These are phyloP conservation scores for Latrodectus geometricus DNA, from an alignment of 1,140 invertebrate genomes.

Conservation along the genomic window DNA sequence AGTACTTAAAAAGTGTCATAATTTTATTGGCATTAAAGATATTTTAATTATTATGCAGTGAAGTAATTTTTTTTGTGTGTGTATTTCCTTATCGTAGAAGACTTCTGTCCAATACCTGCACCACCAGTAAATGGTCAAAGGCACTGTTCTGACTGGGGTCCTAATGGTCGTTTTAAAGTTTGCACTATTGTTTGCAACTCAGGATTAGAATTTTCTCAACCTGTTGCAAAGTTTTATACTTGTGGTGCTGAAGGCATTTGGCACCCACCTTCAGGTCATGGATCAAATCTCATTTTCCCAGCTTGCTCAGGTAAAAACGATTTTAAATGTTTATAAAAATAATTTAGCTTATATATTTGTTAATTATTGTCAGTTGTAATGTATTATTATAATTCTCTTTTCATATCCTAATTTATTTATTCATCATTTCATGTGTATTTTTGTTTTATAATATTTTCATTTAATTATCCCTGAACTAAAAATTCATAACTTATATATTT, in stretches of 20 bases:
- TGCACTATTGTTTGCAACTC: constrained; percentile 86
- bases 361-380: too few relatives aligned
- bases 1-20: constrained; percentile 69
- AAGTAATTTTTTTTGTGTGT: constrained; percentile 64
- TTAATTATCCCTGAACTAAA: too few relatives aligned
- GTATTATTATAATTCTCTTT: too few relatives aligned
- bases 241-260: constrained; percentile 97
- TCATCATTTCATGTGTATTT: too few relatives aligned
- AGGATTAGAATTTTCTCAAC: constrained; percentile 88
- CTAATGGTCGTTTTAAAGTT: constrained; percentile 78
- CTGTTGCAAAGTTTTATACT: constrained; percentile 93
- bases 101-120: constrained; percentile 87
- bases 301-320: constrained; percentile 83
- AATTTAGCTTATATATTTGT: too few relatives aligned
- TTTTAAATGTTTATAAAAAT: too few relatives aligned
- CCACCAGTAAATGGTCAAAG: constrained; percentile 91
- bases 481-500: too few relatives aligned
- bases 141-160: constrained; percentile 94
- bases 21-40: background rate
- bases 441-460: too few relatives aligned
- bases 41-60: constrained; percentile 2
- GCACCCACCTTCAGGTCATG: constrained; percentile 86
- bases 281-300: constrained; percentile 85
- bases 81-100: too few relatives aligned
- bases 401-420: too few relatives aligned